Conservation (phyloP, 2,797 vertebrate species). For the Enteromius anoplus region DNA sequence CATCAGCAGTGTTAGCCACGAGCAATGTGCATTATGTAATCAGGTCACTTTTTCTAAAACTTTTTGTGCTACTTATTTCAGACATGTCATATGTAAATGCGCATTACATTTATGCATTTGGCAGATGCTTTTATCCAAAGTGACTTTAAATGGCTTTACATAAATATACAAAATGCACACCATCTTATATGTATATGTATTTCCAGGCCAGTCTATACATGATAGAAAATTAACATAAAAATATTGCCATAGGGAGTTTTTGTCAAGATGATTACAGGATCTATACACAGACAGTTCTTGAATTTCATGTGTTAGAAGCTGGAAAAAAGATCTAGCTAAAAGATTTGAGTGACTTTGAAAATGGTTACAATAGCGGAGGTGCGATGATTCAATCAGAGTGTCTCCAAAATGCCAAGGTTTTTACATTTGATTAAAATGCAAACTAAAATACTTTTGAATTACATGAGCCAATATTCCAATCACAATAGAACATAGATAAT, state of each 20-base stretch:
- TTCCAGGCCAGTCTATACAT: background rate
- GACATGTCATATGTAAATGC: background rate
- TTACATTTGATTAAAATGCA: no score
- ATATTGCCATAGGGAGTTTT: background rate
- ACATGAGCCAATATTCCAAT: no score
- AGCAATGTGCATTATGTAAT: background rate
- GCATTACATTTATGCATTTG: background rate
- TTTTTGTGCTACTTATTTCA: background rate
- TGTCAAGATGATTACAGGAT: background rate
- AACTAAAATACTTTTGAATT: no score
- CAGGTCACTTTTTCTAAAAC: background rate
- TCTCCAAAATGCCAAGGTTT: background rate
- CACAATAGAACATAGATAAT: no score
- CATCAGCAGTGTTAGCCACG: slow-evolving; percentile 1
- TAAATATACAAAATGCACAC: background rate
- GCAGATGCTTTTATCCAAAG: slow-evolving; percentile 13
- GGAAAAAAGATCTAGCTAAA: background rate
- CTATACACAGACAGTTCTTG: background rate
- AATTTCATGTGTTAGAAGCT: background rate
- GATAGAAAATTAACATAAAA: background rate
- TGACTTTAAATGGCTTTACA: background rate
- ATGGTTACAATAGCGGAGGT: background rate
- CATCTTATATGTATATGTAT: background rate
- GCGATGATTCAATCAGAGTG: background rate
- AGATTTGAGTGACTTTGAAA: background rate